phyloP scores from a whole-genome alignment of 30 jellyfish, hydroid and myxozoan species.

The Turritopsis dohrnii region DNA sequence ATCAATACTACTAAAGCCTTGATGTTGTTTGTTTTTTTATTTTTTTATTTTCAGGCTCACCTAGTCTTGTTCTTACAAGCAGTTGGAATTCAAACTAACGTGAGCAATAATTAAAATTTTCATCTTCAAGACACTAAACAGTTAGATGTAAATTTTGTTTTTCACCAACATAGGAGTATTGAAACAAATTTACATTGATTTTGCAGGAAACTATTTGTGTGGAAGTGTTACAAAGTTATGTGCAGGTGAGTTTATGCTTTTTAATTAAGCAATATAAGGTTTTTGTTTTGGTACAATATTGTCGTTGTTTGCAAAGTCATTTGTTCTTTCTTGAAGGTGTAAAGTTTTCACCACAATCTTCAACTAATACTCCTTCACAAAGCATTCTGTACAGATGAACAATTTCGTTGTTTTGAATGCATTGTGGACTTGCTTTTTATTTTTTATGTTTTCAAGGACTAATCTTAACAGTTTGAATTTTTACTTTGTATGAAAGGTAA shows the following conservation, averaged over 20 bases:
- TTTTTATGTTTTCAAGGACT: neutral
- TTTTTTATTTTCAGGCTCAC: conserved; percentile 28
- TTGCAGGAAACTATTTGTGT: conserved; percentile 28
- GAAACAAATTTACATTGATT: too few relatives aligned
- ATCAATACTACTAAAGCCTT: neutral
- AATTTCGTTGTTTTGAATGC: too few relatives aligned
- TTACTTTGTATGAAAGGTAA: neutral
- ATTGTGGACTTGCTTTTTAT: too few relatives aligned
- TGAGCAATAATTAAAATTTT: neutral
- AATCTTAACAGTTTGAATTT: neutral
- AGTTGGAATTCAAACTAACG: conserved; percentile 35
- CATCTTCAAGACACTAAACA: neutral
- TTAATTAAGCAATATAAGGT: too few relatives aligned
- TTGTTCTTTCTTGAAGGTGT: too few relatives aligned
- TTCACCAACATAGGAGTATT: neutral
- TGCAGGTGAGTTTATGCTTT: conserved; percentile 19
- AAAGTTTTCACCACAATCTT: too few relatives aligned
- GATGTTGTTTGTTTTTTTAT: neutral
- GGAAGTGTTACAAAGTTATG: conserved; percentile 28
- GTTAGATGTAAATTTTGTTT: neutral
- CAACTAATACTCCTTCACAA: too few relatives aligned
- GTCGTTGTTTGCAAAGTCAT: too few relatives aligned
- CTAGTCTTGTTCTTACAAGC: conserved; percentile 38
- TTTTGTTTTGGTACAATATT: too few relatives aligned
- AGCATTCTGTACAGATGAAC: too few relatives aligned